Percentiles rank a stretch among this genome's conserved stretches.
Conservation (phyloP, 2,113 vertebrate genomes). For the Megatriorchis doriae region DNA sequence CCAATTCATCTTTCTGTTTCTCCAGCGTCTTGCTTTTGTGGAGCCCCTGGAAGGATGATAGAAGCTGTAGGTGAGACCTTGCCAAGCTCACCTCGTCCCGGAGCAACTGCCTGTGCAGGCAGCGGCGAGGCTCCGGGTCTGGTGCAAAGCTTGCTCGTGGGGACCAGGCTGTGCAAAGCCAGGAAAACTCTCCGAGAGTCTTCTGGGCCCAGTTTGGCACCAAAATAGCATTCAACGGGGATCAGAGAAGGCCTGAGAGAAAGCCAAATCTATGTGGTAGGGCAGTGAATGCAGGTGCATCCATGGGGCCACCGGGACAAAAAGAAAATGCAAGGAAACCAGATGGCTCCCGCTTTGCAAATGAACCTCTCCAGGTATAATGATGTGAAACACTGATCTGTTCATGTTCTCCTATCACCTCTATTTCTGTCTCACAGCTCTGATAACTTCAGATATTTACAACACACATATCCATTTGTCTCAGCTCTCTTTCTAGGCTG, state of each 20-base stretch:
- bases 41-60: not conserved
- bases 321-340: accelerated
- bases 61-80: not conserved
- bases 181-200: not conserved
- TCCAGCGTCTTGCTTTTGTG: accelerated
- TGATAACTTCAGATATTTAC: not conserved
- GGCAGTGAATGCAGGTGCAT: not conserved
- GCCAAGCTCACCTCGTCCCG: accelerated
- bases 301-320: accelerated
- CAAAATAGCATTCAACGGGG: not conserved
- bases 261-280: accelerated
- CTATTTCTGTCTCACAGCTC: not conserved
- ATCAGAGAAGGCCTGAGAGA: not conserved
- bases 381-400: not conserved
- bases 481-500: not conserved
- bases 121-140: not conserved
- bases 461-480: not conserved
- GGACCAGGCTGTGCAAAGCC: not conserved
- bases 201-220: not conserved
- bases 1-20: not conserved
- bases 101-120: no score
- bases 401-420: not conserved
- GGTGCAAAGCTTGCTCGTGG: not conserved
- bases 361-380: not conserved
- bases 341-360: not conserved